Evolutionary conservation across 2,888 invertebrate genomes (phyloP), one percentile per base, ranked within the genome.

Genomic region (Amorpha juglandis): DNA sequence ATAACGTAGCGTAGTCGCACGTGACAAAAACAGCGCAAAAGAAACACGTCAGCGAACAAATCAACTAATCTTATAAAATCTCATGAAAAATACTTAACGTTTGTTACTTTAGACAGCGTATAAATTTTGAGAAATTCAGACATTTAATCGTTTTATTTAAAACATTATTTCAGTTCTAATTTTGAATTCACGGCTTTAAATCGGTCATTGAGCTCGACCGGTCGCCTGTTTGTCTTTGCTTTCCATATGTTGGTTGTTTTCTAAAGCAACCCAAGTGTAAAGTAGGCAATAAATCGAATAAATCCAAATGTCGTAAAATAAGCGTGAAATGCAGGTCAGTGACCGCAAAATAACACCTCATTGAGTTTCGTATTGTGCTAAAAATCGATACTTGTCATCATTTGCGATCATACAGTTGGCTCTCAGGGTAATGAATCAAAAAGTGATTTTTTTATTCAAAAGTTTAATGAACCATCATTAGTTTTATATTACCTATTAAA

Each of bases 291-390:
- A 79, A 82, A 82, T 82, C 73, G 76, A 73, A 77, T 79, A 79
- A 74, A 73, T 68, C 69, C 65, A 70, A 78, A 73, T 76, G 76
- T 71, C 70, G 71, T 67, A 65, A 71, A 76, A 70, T 67, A 71
- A 76, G 77, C 78, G 78, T 78, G 78, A 84, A 84, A 86, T 85
- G 79, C 83, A 79, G 88, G 88, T 87, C 88, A 82, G 74, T 79
- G 86, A 83, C 87, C 87, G 82, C 70, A 74, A 79, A 82, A 82
- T 81, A 79, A 79, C 70, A 79, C 73, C 71, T 79, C 71, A 70
- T 68, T 63, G 69, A 74, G 75, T 76, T 78, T 80, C 72, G 71
- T 72, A 78, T 80, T 79, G 78, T 74, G 74, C 81, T 84, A 81
- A 84, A 83, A 81, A 70, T 73, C 69, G 77, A 79, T 74, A 78